Evolutionary conservation across 64 coral and sea anemone genomes (phyloP).

Genomic region (Pachyseris speciosa): DNA sequence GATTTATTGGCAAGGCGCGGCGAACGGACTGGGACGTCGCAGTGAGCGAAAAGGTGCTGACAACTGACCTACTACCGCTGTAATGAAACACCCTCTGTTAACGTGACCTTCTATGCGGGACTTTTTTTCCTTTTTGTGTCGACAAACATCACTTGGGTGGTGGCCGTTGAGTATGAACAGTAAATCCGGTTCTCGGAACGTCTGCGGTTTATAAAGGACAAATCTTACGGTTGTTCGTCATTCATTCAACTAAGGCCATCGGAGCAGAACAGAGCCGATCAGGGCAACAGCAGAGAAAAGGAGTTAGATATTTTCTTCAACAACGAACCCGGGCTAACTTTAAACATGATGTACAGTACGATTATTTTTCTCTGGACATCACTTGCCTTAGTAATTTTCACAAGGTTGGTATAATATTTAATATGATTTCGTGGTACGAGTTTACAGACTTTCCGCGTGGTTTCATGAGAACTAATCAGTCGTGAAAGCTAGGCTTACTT

Average conservation of each 20-base stretch:
- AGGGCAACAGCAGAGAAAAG: background rate
- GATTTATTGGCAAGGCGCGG: background rate
- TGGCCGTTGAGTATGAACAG: background rate
- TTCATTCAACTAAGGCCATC: background rate
- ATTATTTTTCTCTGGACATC: conserved; percentile 6
- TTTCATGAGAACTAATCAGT: background rate
- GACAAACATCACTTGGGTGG: background rate
- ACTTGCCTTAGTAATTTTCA: conserved; percentile 11
- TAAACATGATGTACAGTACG: conserved; percentile 1
- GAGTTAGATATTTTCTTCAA: background rate
- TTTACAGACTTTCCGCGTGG: background rate
- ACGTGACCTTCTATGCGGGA: background rate
- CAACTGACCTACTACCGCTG: background rate
- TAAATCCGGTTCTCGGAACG: background rate
- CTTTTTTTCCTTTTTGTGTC: background rate
- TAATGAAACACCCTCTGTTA: background rate
- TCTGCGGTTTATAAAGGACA: background rate
- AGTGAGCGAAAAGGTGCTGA: background rate
- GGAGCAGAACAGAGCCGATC: background rate
- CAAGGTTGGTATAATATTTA: background rate
- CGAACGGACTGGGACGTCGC: background rate
- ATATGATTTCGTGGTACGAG: background rate
- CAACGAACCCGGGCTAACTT: background rate
- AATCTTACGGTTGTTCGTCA: background rate
- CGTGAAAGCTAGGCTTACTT: background rate